Evolutionary conservation across 2,888 invertebrate species (phyloP).

Genomic region (Perithous albicinctus): DNA sequence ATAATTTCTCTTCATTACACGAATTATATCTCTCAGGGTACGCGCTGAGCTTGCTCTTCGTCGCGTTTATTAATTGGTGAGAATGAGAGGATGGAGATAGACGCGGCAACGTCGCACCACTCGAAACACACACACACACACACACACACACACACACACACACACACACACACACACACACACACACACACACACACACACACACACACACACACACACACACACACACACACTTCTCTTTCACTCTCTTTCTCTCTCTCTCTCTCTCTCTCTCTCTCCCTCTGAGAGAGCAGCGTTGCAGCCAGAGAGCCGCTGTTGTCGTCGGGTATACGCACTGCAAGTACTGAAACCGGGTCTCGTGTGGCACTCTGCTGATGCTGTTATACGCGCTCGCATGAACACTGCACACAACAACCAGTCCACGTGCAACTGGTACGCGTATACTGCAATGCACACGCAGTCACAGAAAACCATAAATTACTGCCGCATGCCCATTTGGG

Average conservation of each 20-base stretch:
- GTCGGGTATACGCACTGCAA: slow-evolving; percentile 11
- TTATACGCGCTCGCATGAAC: slow-evolving; percentile 22
- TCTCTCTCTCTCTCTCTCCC: background rate
- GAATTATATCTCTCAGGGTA: slow-evolving; percentile 51
- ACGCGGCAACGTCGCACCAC: slow-evolving; percentile 51
- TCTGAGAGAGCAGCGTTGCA: background rate
- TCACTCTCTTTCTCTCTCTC: background rate
- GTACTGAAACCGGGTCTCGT: slow-evolving; percentile 40
- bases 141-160: too few relatives aligned
- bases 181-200: too few relatives aligned
- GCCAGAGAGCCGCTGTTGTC: slow-evolving; percentile 21
- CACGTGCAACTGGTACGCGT: slow-evolving; percentile 5
- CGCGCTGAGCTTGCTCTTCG: slow-evolving; percentile 26
- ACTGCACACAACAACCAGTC: background rate
- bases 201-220: too few relatives aligned
- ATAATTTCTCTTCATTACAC: slow-evolving; percentile 59
- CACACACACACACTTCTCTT: background rate
- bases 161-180: too few relatives aligned
- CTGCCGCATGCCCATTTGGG: background rate
- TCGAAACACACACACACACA: too few relatives aligned
- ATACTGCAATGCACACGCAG: background rate
- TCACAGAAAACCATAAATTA: slow-evolving; percentile 28
- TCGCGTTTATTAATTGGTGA: slow-evolving; percentile 9
- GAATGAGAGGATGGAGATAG: slow-evolving; percentile 20
- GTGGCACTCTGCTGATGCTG: slow-evolving; percentile 15